Base-by-base conservation (phyloP, 2,113 vertebrate genomes). In the Microtus ochrogaster region DNA sequence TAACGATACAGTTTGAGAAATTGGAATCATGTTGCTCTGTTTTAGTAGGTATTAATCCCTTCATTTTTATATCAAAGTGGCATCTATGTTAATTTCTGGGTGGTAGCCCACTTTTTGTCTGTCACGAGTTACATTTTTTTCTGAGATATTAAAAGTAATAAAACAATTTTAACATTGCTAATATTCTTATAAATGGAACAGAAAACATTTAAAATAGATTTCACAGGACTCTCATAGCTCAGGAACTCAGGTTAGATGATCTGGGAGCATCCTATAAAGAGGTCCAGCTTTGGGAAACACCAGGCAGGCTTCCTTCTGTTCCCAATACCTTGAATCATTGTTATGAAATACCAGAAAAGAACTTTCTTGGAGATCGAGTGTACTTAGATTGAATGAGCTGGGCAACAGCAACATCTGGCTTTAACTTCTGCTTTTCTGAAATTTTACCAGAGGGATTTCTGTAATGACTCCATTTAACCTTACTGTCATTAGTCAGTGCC, bases 401-500 rank as follows among this genome's bases (percentile, higher is more conserved):
- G 55, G n/a, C 86, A 76, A 77, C 10, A 86, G 96, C 96, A 63
- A 28, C 82, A 97, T 97, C 90, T 44, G 85, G 92, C 39, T 96
- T 93, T 26, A 92, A 91, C 65, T 92, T 95, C 92, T 72, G 89
- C 90, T 94, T 92, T 96, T 83, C 85, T 85, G 44, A 96, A 96
- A 36, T 92, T 86, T 98, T 94, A 92, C 90, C 93, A 82, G 28
- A 94, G 63, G 84, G 89, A 97, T 92, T 98, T 97, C 94, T 93
- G 39, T 97, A 97, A 98, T 91, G 94, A 96, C 95, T 94, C 90
- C 39, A 4, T 95, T 97, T 94, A 96, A 81, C 24, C 96, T 84
- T 88, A 14, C 89, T 98, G 97, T 98, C 0, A 97, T 98, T 97
- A 97, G 55, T 98, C 97, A 96, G 28, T 93, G 95, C 98, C 94